A percentile compares a stretch with the other conserved stretches of the same genome.
Conservation (phyloP, 2,113 vertebrate genomes). For the Dromaius novaehollandiae region DNA sequence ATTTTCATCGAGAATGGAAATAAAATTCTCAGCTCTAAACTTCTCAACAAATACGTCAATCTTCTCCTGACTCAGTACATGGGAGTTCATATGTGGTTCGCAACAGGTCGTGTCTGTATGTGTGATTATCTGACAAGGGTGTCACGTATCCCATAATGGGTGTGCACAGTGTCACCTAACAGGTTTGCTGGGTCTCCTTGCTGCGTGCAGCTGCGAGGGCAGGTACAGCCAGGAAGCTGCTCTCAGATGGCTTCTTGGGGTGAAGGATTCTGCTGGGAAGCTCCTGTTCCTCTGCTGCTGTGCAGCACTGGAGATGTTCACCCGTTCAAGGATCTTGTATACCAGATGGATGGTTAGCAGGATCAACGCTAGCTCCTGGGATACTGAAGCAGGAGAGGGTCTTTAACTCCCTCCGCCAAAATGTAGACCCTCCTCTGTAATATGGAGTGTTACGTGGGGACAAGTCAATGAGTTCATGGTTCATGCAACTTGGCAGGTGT, state of each 20-base stretch:
- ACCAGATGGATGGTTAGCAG: background rate
- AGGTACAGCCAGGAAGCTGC: background rate
- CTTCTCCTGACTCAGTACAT: background rate
- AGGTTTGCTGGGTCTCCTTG: background rate
- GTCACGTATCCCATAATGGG: rapidly evolving
- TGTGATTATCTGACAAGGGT: background rate
- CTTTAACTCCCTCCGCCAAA: background rate
- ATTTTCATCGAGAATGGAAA: background rate
- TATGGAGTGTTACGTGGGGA: no score
- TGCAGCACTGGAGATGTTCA: background rate
- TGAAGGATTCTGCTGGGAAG: background rate
- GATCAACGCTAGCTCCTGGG: background rate
- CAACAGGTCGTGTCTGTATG: rapidly evolving
- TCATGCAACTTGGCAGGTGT: background rate
- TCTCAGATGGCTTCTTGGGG: background rate
- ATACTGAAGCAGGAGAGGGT: background rate
- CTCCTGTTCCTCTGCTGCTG: background rate
- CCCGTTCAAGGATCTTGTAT: background rate
- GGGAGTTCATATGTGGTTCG: background rate
- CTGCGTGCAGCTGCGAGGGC: background rate
- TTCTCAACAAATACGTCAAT: background rate
- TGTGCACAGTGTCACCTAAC: rapidly evolving
- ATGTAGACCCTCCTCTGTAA: rapidly evolving
- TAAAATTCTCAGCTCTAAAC: background rate
- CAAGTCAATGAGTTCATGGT: background rate